Evolutionary conservation across 92 coral and sea anemone genomes (phyloP).

Genomic region (Bergia puertoricense): DNA sequence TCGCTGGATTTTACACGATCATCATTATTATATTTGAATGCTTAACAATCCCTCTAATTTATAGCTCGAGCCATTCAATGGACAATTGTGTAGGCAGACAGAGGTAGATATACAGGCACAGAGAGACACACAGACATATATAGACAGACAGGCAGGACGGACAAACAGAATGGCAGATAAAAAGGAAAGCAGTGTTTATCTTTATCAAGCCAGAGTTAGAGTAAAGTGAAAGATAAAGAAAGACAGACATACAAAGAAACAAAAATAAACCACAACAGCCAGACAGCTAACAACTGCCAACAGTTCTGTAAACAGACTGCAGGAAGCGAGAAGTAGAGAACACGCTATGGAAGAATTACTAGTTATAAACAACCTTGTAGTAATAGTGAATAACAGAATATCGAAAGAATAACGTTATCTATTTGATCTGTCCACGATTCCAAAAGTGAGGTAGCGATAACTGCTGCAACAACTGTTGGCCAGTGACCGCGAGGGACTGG

Average conservation of each 20-base stretch:
- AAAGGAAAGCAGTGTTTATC: neutral
- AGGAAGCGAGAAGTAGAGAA: neutral
- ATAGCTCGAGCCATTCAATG: too few species aligned
- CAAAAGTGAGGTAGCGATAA: slow-evolving; percentile 70
- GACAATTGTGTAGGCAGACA: too few species aligned
- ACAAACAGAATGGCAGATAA: neutral
- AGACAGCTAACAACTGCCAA: neutral
- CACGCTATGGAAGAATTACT: neutral
- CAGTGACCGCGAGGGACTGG: slow-evolving; percentile 50
- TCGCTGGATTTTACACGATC: too few species aligned
- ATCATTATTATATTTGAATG: too few species aligned
- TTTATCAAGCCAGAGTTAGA: too few species aligned
- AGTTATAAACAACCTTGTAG: slow-evolving; percentile 47
- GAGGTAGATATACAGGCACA: too few species aligned
- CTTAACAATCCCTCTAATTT: too few species aligned
- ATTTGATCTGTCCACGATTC: slow-evolving; percentile 96
- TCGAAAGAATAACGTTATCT: slow-evolving; percentile 87
- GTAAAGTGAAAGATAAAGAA: neutral
- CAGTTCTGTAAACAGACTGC: neutral
- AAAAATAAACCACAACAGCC: neutral
- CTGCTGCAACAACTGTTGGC: slow-evolving; percentile 54
- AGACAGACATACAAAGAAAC: neutral
- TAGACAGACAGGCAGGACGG: too few species aligned
- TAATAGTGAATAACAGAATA: slow-evolving; percentile 73
- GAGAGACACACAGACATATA: too few species aligned